These are phyloP conservation scores for Philereme transversata DNA, from an alignment of 2,888 invertebrate species.

Conservation along the genomic window DNA sequence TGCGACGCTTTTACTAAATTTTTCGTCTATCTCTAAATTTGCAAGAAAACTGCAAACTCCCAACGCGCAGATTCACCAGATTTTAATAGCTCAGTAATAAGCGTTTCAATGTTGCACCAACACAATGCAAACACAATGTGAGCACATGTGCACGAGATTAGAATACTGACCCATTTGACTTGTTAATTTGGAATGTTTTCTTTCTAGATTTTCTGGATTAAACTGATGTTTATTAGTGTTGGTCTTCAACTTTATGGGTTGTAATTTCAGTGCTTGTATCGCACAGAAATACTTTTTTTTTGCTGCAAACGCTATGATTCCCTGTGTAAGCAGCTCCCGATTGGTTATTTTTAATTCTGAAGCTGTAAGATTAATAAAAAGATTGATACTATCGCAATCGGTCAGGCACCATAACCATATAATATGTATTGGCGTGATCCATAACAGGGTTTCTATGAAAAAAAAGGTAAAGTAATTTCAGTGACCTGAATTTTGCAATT, in stretches of 20 bases:
- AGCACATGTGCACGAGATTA: conserved; percentile 32
- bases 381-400: no score
- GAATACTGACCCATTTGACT: conserved; percentile 28
- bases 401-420: no score
- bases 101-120: conserved; percentile 43
- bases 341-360: no score
- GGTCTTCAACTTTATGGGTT: conserved; percentile 1
- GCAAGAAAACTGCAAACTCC: conserved; percentile 11
- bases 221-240: conserved; percentile 1
- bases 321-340: no score
- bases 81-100: conserved; percentile 43
- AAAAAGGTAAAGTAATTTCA: no score
- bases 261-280: no score
- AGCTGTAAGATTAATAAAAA: no score
- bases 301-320: no score
- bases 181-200: conserved; percentile 17
- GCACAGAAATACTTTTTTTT: no score
- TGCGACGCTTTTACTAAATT: neutral
- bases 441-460: no score
- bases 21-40: conserved; percentile 1
- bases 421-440: no score
- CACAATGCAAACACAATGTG: conserved; percentile 35
- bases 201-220: conserved; percentile 8
- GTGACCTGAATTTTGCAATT: no score
- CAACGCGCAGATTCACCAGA: conserved; percentile 38